These are phyloP conservation scores for Mus spretus DNA, from an alignment of 2,797 vertebrate species.

Conservation along the genomic window DNA sequence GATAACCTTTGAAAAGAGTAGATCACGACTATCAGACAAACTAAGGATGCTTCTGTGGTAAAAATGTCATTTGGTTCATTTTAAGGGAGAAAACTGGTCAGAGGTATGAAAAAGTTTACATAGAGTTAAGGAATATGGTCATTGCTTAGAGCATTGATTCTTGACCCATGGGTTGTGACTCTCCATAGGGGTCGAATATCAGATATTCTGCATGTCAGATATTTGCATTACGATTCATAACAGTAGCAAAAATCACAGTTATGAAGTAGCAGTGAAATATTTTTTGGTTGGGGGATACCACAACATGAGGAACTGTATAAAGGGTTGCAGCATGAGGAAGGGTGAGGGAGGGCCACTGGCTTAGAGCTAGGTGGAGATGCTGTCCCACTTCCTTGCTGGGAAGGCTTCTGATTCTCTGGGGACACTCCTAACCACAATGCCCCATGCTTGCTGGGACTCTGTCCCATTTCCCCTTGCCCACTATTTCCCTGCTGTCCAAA, in stretches of 20 bases:
- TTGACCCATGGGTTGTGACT: background rate
- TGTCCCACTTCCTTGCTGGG: background rate
- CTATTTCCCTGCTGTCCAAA: background rate
- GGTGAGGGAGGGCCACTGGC: background rate
- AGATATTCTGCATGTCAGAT: background rate
- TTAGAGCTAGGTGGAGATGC: background rate
- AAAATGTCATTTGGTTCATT: fast-evolving
- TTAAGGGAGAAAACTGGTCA: background rate
- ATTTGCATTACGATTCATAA: background rate
- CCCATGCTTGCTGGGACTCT: background rate
- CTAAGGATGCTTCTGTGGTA: fast-evolving
- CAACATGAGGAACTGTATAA: background rate
- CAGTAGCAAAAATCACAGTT: background rate
- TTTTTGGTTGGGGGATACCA: background rate
- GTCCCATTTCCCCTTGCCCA: background rate
- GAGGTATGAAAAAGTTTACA: fast-evolving
- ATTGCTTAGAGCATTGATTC: background rate
- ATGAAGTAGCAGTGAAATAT: background rate
- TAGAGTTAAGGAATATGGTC: fast-evolving
- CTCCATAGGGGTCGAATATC: background rate
- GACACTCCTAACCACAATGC: background rate
- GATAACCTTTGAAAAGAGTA: too few species aligned
- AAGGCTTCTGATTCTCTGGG: background rate
- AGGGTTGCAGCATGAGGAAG: background rate
- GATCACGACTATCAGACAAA: background rate